Evolutionary conservation across 2,113 vertebrate genomes (phyloP).

Genomic region (Podilymbus podiceps): DNA sequence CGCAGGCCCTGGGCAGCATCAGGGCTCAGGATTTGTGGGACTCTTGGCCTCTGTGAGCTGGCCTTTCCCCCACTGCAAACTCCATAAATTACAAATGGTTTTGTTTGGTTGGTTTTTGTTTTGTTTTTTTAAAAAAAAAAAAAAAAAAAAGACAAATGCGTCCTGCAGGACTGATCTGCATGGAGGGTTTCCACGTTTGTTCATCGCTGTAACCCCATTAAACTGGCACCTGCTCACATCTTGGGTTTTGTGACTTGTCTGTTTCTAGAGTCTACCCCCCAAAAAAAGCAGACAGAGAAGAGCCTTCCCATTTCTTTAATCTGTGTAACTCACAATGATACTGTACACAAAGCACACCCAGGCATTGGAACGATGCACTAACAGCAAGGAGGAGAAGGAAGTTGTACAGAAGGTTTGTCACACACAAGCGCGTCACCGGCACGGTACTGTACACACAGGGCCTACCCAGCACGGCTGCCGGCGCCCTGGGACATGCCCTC

Average conservation of each 20-base stretch:
- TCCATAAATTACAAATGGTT: not conserved
- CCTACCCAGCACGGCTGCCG: not conserved
- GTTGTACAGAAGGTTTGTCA: constrained; percentile 56
- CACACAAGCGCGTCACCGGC: constrained; percentile 40
- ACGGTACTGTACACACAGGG: constrained; percentile 19
- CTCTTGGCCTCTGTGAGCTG: not conserved
- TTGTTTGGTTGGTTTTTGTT: no score
- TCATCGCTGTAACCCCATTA: constrained; percentile 32
- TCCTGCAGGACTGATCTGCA: not conserved
- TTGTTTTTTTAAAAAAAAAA: no score
- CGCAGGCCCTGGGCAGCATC: rapidly evolving
- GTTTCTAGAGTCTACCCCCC: not conserved
- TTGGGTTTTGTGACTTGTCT: not conserved
- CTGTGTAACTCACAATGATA: constrained; percentile 82
- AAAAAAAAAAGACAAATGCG: not conserved
- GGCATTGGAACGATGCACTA: constrained; percentile 69
- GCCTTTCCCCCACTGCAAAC: not conserved
- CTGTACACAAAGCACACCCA: constrained; percentile 81
- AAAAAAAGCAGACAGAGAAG: constrained; percentile 67
- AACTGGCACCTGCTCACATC: not conserved
- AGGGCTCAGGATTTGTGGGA: not conserved
- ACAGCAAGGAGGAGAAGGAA: constrained; percentile 69
- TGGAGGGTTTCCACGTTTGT: not conserved
- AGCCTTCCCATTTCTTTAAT: constrained; percentile 87
- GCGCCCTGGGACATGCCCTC: constrained; percentile 5